These are phyloP conservation scores for Dolomedes plantarius DNA, from an alignment of 2,888 invertebrate genomes.

Conservation along the genomic window DNA sequence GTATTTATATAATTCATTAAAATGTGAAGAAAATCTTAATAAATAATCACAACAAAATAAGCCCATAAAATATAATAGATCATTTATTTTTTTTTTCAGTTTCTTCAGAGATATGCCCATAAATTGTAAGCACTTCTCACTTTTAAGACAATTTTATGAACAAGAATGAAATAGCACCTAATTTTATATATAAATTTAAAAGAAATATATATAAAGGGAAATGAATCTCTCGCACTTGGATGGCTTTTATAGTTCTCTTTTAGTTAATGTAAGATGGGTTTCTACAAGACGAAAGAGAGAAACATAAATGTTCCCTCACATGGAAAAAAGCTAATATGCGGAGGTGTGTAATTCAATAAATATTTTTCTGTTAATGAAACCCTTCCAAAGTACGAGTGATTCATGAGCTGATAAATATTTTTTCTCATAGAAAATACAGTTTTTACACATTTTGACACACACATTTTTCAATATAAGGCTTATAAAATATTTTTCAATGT, in stretches of 20 bases:
- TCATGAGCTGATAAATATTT: background rate
- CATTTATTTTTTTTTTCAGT: background rate
- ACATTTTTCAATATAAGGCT: background rate
- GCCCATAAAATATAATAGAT: background rate
- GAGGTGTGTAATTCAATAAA: too few relatives aligned
- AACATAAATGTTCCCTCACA: too few relatives aligned
- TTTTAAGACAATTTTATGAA: background rate
- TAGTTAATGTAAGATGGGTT: too few relatives aligned
- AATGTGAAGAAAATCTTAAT: too few relatives aligned
- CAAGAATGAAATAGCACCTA: background rate
- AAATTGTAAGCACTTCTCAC: background rate
- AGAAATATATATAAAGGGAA: background rate
- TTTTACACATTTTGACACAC: background rate
- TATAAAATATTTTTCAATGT: background rate
- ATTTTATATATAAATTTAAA: background rate
- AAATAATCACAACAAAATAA: too few relatives aligned
- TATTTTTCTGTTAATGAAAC: too few relatives aligned
- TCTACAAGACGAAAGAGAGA: too few relatives aligned
- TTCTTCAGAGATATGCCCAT: background rate
- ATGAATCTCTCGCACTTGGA: slow-evolving; percentile 1
- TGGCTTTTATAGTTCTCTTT: background rate
- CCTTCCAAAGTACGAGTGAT: background rate
- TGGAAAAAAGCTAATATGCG: too few relatives aligned
- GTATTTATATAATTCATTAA: too few relatives aligned
- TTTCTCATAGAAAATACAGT: background rate